A percentile compares a stretch with the other conserved stretches of the same genome.
phyloP scores from a whole-genome alignment of 2,797 vertebrate genomes.

The Microctenopoma steveboyesi region DNA sequence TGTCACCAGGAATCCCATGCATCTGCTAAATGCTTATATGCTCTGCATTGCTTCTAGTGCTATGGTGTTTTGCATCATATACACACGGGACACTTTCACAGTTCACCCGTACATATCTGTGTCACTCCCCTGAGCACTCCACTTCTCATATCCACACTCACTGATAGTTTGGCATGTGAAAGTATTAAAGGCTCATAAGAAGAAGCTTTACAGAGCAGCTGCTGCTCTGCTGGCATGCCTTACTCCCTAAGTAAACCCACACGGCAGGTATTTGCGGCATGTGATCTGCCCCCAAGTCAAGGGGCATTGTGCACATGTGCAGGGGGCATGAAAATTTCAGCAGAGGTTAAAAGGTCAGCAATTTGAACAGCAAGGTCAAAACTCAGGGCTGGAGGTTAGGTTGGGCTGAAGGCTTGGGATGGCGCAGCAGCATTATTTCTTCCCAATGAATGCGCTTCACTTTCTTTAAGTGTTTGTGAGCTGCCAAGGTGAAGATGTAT shows the following conservation, averaged over 20 bases:
- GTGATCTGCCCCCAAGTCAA: conserved; percentile 34
- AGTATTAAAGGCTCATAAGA: conserved; percentile 66
- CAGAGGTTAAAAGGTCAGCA: conserved; percentile 55
- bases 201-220: conserved; percentile 73
- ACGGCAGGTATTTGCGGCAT: conserved; percentile 71
- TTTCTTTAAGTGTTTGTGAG: not conserved
- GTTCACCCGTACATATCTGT: conserved; percentile 71
- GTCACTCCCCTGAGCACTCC: conserved; percentile 63
- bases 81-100: conserved; percentile 60
- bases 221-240: conserved; percentile 70
- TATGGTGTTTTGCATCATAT: conserved; percentile 48
- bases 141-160: conserved; percentile 59
- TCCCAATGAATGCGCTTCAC: not conserved
- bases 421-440: conserved; percentile 28
- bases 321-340: conserved; percentile 59
- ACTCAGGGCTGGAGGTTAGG: conserved; percentile 49
- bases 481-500: conserved; percentile 21
- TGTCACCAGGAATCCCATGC: conserved; percentile 50
- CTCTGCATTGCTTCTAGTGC: conserved; percentile 43
- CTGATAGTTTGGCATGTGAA: conserved; percentile 67
- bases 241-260: conserved; percentile 72
- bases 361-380: conserved; percentile 61
- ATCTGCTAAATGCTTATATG: conserved; percentile 28
- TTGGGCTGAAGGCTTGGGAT: conserved; percentile 21
- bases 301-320: conserved; percentile 68